These are phyloP conservation scores for Leptinotarsa tumamoca DNA, from an alignment of 2,888 invertebrate species.

Conservation along the genomic window DNA sequence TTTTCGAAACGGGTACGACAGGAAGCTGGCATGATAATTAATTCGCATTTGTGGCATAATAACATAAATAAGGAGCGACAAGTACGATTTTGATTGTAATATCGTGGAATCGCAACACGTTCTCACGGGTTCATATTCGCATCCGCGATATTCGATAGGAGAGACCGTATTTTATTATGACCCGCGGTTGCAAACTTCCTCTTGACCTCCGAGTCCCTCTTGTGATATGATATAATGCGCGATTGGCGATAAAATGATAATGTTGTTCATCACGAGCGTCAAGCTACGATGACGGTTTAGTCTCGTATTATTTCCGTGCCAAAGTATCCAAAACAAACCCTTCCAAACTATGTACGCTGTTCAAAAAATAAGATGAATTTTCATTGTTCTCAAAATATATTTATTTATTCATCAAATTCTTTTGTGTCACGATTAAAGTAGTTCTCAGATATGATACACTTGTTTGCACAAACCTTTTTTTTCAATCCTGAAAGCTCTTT, in stretches of 20 bases:
- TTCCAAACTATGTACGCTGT: too few relatives aligned
- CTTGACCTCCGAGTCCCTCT: conserved; percentile 2
- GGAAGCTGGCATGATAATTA: conserved; percentile 18
- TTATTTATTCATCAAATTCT: too few relatives aligned
- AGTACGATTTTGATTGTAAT: conserved; percentile 18
- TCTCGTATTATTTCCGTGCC: not conserved
- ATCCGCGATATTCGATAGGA: conserved; percentile 1
- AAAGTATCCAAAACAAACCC: too few relatives aligned
- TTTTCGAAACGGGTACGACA: not conserved
- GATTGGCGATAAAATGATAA: conserved; percentile 1
- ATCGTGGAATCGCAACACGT: conserved; percentile 17
- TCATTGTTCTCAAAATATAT: too few relatives aligned
- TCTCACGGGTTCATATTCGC: conserved; percentile 19
- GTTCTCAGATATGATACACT: too few relatives aligned
- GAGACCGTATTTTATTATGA: conserved; percentile 5
- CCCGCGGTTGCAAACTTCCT: conserved; percentile 9
- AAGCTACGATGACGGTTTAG: not conserved
- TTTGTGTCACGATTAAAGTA: too few relatives aligned
- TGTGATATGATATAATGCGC: not conserved
- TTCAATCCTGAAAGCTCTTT: too few relatives aligned
- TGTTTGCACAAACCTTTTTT: too few relatives aligned
- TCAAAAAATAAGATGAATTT: too few relatives aligned
- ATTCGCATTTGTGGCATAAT: conserved; percentile 19
- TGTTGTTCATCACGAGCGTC: not conserved
- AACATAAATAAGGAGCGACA: conserved; percentile 22